These are phyloP conservation scores for Rapana venosa DNA, from an alignment of 2,888 invertebrate species.

Conservation along the genomic window DNA sequence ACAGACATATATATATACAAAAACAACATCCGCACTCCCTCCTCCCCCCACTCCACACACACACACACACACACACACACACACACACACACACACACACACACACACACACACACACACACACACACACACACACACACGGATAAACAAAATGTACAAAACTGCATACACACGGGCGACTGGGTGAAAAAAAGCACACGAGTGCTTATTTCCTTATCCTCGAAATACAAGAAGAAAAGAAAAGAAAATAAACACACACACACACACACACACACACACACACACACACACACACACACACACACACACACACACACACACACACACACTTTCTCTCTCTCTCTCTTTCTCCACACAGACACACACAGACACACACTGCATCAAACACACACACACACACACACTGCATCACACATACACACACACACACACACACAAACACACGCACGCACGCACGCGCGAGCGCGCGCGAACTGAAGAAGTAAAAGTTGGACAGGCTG, in stretches of 20 bases:
- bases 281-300: too few species aligned
- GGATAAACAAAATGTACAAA: background rate
- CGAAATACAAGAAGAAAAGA: background rate
- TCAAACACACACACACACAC: background rate
- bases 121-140: constrained; percentile 22
- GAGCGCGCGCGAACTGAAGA: background rate
- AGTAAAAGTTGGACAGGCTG: background rate
- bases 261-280: too few species aligned
- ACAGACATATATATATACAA: too few species aligned
- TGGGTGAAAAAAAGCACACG: background rate
- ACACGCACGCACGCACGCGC: too few species aligned
- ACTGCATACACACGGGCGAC: background rate
- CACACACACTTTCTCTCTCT: too few species aligned
- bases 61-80: constrained; percentile 7
- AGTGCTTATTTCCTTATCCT: background rate
- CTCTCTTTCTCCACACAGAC: too few species aligned
- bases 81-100: background rate
- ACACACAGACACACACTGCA: background rate
- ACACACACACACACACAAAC: too few species aligned
- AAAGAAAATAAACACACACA: too few species aligned
- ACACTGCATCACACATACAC: too few species aligned
- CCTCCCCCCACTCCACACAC: background rate
- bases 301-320: too few species aligned
- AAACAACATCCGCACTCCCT: too few species aligned
- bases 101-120: constrained; percentile 6